These are phyloP conservation scores for Leptinotarsa lineolata DNA, from an alignment of 1,140 invertebrate species.

Conservation along the genomic window DNA sequence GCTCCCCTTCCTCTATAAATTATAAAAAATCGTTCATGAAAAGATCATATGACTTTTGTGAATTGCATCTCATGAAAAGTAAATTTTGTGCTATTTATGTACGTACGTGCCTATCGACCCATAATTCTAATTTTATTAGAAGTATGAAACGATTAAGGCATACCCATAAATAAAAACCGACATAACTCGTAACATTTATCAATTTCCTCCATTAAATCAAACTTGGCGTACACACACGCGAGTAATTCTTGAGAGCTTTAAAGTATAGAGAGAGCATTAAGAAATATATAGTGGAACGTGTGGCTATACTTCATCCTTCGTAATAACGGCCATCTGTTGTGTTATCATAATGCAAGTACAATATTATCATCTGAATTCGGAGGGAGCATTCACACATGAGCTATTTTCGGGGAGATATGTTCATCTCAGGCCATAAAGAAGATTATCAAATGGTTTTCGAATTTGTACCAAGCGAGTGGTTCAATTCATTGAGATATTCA, in stretches of 20 bases:
- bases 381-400: conserved; percentile 33
- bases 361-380: conserved; percentile 44
- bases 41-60: no score
- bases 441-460: not conserved
- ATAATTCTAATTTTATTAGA: not conserved
- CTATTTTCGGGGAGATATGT: conserved; percentile 39
- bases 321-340: conserved; percentile 43
- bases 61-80: not conserved
- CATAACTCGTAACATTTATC: not conserved
- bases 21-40: no score
- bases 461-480: not conserved
- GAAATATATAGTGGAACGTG: not conserved
- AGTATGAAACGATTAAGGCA: not conserved
- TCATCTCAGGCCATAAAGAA: conserved; percentile 40
- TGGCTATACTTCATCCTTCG: conserved; percentile 28
- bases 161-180: not conserved
- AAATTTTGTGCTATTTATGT: not conserved
- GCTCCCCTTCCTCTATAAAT: no score
- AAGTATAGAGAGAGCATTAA: not conserved
- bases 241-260: not conserved
- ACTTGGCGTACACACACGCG: not conserved
- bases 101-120: not conserved
- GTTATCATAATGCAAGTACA: conserved; percentile 43
- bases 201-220: not conserved
- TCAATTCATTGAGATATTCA: not conserved